Conservation (phyloP, 1,140 invertebrate genomes). For the Pararge aegeria region DNA sequence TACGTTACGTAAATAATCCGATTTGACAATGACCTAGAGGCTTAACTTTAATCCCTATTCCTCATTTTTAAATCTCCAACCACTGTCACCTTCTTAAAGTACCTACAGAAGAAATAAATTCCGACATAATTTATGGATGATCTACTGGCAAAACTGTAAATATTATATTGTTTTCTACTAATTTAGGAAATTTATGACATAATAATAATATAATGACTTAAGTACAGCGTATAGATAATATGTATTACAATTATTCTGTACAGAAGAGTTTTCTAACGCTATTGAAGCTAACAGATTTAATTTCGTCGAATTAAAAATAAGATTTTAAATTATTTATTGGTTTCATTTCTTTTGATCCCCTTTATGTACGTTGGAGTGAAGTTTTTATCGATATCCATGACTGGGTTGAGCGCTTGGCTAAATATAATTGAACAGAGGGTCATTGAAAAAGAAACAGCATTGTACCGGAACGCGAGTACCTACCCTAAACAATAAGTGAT, state of each 20-base stretch:
- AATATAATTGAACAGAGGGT: too few species aligned
- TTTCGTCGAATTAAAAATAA: constrained; percentile 55
- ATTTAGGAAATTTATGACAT: constrained; percentile 16
- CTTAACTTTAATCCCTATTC: too few species aligned
- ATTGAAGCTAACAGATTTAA: constrained; percentile 51
- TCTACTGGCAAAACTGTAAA: constrained; percentile 19
- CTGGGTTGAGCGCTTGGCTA: too few species aligned
- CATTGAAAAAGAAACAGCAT: not conserved
- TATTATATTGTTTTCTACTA: constrained; percentile 9
- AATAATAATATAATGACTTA: constrained; percentile 19
- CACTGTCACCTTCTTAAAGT: too few species aligned
- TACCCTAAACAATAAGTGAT: too few species aligned
- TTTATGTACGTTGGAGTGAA: not conserved
- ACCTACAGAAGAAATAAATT: too few species aligned
- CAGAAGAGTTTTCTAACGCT: constrained; percentile 44
- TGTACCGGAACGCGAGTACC: too few species aligned
- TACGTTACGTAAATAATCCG: too few species aligned
- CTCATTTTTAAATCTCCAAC: too few species aligned
- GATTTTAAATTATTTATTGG: constrained; percentile 29
- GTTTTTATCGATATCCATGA: too few species aligned
- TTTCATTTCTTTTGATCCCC: constrained; percentile 1
- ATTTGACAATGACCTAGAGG: too few species aligned
- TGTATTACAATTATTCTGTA: constrained; percentile 39
- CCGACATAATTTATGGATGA: not conserved
- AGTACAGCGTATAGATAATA: constrained; percentile 32